phyloP scores from a whole-genome alignment of 2,797 vertebrate species.

The Sebastes vulpes region DNA sequence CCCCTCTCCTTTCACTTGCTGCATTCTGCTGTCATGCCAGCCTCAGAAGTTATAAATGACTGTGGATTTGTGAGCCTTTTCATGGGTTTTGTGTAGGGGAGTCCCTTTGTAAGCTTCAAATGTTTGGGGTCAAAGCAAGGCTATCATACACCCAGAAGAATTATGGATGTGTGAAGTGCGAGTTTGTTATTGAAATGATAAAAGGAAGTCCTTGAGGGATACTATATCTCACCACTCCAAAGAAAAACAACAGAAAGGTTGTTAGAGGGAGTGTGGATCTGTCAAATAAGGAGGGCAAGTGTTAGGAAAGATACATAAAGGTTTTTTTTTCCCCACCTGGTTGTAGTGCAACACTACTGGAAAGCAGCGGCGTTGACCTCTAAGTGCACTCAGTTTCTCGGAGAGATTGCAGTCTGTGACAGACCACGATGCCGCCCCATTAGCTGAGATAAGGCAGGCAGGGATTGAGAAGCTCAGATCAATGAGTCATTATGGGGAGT shows the following conservation, averaged over 20 bases:
- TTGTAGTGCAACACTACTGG: slow-evolving; percentile 15
- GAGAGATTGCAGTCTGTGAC: slow-evolving; percentile 65
- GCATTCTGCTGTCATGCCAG: slow-evolving; percentile 62
- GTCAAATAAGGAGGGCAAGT: slow-evolving; percentile 51
- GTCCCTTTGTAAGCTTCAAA: slow-evolving; percentile 64
- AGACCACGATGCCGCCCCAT: slow-evolving; percentile 62
- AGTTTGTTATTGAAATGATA: slow-evolving; percentile 77
- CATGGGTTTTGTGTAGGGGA: slow-evolving; percentile 50
- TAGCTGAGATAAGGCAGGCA: slow-evolving; percentile 72
- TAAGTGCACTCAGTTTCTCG: slow-evolving; percentile 68
- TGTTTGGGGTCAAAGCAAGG: slow-evolving; percentile 73
- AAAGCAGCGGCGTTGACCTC: slow-evolving; percentile 65
- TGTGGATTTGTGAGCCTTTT: slow-evolving; percentile 68
- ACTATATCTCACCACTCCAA: slow-evolving; percentile 30
- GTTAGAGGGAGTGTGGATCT: slow-evolving; percentile 35
- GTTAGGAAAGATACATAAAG: slow-evolving; percentile 50
- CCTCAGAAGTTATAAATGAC: slow-evolving; percentile 69
- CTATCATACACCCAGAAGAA: slow-evolving; percentile 70
- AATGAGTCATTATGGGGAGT: slow-evolving; percentile 71
- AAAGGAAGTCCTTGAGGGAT: slow-evolving; percentile 56
- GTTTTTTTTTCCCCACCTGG: slow-evolving; percentile 26
- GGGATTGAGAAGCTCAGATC: slow-evolving; percentile 75
- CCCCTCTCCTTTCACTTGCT: slow-evolving; percentile 28
- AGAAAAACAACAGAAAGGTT: slow-evolving; percentile 24
- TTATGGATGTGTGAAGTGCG: slow-evolving; percentile 68